Evolutionary conservation across 2,888 invertebrate species (phyloP), one percentile per base, ranked within the genome.

Genomic region (Scaptomyza caliginosa): DNA sequence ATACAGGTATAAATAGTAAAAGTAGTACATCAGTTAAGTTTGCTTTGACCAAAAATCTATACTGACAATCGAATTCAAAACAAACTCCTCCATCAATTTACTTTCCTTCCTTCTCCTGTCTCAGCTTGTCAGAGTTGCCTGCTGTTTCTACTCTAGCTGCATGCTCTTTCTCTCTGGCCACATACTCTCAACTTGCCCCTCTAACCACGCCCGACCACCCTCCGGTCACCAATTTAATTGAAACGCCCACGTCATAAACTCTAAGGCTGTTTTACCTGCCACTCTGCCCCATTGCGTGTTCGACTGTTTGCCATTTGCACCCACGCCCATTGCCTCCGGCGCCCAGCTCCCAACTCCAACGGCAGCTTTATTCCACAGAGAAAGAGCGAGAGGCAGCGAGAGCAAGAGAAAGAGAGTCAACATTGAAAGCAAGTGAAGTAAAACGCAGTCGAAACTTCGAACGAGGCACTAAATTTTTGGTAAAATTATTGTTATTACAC

Each of bases 401-500:
- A 11, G 30, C 30, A 13, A n/a, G 32, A 21, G 26, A 13, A n/a
- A 17, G 54, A 7, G 16, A 17, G 54, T n/a, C n/a, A n/a, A n/a
- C n/a, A n/a, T n/a, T n/a, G n/a, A n/a, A 54, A 52, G 45, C 38
- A 55, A 45, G 11, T 24, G 64, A 48, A 76, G 40, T 46, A 65
- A 66, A 66, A 62, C 63, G 63, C 63, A 63, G 63, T 11, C 51
- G 16, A 16, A 57, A 51, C 70, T 50, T 58, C 52, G 48, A 62
- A 60, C 76, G 64, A 16, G 55, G 76, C 71, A 82, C 59, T 81
- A 81, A 82, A 82, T 85, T 85, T 69, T 74, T 77, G 70, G 40
- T 63, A 67, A 88, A 89, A 88, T 88, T 89, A 89, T 88, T 88
- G 87, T 88, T 88, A 88, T 88, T 84, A 80, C 84, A 81, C 81